Base-by-base conservation (phyloP, 2,113 vertebrate species). In the Tachuris rubrigastra region DNA sequence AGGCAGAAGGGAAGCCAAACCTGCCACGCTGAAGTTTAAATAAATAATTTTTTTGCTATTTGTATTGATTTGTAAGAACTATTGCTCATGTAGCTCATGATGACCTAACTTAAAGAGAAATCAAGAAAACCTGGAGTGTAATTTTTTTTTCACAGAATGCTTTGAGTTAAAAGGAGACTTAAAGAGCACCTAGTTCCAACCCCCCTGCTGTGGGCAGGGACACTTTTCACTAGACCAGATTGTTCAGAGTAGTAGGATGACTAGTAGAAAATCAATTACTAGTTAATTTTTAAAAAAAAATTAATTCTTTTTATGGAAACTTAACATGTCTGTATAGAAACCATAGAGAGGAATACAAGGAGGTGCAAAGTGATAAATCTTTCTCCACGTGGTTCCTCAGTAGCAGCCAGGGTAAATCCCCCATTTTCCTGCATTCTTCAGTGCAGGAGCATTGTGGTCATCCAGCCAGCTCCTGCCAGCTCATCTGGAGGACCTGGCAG, bases 371-470 rank as follows among this genome's bases (percentile, higher is more conserved):
- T 0, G 0, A 28, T 39, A 59, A 67, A 79, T 31, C 47, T 78
- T 47, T 71, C 24, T n/a, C 56, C 10, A 0, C 16, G 31, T 5
- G 27, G 12, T 22, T 87, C 53, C 49, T 91, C 0, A 0, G 13
- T 12, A 67, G 58, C 81, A 4, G 1, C 14, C 58, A 76, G 71
- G 33, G 5, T 33, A 44, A n/a, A 35, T n/a, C 23, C 35, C 12
- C 23, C 16, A 2, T 63, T 81, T 84, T 84, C 80, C 49, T 69
- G 41, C 74, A 73, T 53, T 71, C 67, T 69, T 83, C 14, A 21
- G 53, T 14, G 31, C 33, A 56, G 93, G 53, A 90, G 10, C 37
- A 31, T 14, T 11, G n/a, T 73, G 50, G 30, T 28, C 68, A 63
- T 23, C 23, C 63, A 62, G 22, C n/a, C 67, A 91, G 41, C 30